Evolutionary conservation across 2,797 vertebrate genomes (phyloP), one percentile per base, ranked within the genome.

Genomic region (Lacerta bilineata): DNA sequence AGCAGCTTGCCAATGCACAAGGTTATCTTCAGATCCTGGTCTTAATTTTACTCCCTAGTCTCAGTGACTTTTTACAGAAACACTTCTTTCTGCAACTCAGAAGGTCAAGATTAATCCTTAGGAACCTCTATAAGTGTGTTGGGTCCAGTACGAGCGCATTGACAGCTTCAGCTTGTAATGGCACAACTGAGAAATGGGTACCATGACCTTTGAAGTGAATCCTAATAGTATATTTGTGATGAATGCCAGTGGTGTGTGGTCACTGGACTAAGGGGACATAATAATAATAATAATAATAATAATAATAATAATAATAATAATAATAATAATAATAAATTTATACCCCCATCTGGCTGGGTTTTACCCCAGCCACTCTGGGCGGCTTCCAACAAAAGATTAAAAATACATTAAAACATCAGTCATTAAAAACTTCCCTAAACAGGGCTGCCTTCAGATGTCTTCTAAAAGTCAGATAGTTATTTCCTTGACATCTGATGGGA

Each of bases 1-100:
- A 92, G 91, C 69, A 71, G 69, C 4, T 29, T n/a, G 29, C 29
- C 9, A 23, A 92, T 80, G 95, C 95, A 95, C 89, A 95, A 95
- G 93, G 96, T 96, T 95, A 94, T 96, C 94, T 97, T 96, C 96
- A 94, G 91, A 92, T 68, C 93, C 90, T 96, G 91, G 90, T 80
- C 89, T 92, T 84, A 92, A 88, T 90, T 90, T 89, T 74, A 77
- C 85, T 84, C 88, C 90, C 80, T 80, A 91, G 91, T 89, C 79
- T 89, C 88, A 93, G 93, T 94, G 89, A 91, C 89, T 92, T 95
- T 92, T 95, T 33, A 11, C 41, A 76, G 91, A 93, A 94, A 91
- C 85, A 86, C 59, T 9, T 91, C 90, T 94, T 92, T 94, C 90
- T 84, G 91, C 89, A 71, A 81, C 91, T 91, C 93, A 94, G 91